Evolutionary conservation across 2,113 vertebrate genomes (phyloP).

Genomic region (Oreochromis tanganicae): DNA sequence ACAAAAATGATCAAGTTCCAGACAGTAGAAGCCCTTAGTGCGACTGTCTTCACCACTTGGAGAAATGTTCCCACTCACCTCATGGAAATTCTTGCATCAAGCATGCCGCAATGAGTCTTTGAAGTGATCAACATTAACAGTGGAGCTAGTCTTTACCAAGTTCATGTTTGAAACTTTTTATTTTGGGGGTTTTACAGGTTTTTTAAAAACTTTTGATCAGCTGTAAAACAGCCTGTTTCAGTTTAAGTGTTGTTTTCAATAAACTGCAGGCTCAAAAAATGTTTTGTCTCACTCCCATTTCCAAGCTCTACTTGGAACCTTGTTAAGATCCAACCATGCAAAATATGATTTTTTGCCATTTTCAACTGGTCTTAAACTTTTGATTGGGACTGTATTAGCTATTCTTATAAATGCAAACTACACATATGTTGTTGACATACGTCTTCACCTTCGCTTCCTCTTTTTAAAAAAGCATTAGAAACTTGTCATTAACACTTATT

Average conservation of each 20-base stretch:
- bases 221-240: not conserved
- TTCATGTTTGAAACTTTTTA: rapidly evolving
- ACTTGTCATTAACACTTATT: not conserved
- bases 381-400: not conserved
- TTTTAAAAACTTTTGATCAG: not conserved
- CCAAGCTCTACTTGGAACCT: not conserved
- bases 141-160: rapidly evolving
- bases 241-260: not conserved
- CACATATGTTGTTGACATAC: not conserved
- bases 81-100: not conserved
- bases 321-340: not conserved
- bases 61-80: not conserved
- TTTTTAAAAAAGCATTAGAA: not conserved
- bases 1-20: not conserved
- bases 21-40: not conserved
- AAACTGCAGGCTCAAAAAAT: rapidly evolving
- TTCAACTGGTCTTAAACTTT: not conserved
- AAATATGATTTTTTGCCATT: not conserved
- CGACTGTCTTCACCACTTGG: not conserved
- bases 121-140: not conserved
- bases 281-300: not conserved
- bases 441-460: not conserved
- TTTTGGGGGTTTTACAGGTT: not conserved
- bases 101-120: rapidly evolving
- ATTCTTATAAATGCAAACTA: not conserved